Base-by-base conservation (phyloP, 2,888 invertebrate species). In the Schrankia costaestrigalis region DNA sequence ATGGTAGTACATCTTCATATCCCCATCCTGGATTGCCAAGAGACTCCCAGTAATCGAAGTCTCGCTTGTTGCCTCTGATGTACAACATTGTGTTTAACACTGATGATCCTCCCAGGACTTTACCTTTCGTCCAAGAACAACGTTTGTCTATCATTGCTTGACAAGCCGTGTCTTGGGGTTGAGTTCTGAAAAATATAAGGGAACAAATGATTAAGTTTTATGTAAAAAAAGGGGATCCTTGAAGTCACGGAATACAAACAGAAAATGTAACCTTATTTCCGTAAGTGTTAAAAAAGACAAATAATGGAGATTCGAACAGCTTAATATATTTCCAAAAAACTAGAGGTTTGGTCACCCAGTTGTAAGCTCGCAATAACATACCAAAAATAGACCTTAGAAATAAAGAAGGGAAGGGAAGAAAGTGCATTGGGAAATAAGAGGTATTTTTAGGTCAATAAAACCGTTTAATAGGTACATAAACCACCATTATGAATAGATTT, bases 11-110 rank as follows among this genome's bases (percentile, higher is more conserved):
- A 46, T 95, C 93, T 32, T 95, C 92, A 71, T 90, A 96, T 1
- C 93, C 91, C 98, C 98, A 98, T 2, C 97, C 97, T 0, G 92
- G 89, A 71, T 96, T 96, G 0, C 97, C 97, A 15, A 93, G 86
- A 0, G 90, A 89, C 19, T 93, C 94, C 97, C 97, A 98, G 31
- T 93, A 90, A 72, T 97, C 94, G 68, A 91, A 98, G 74, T 97
- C 97, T 1, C 94, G 86, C 35, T 91, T 90, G 73, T 97, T 97
- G 0, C 97, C 97, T 42, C 97, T 88, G 24, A 97, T 92, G 71
- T 98, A 97, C 0, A 97, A 89, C 97, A 97, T 97, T 1, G 95
- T 95, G 67, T 97, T 97, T 0, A 97, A 86, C 0, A 96, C 95
- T 21, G 95, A 95, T 3, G 94, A 95, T 0, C 97, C 97, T 0